These are phyloP conservation scores for Struthio camelus DNA, from an alignment of 2,113 vertebrate species.

Conservation along the genomic window DNA sequence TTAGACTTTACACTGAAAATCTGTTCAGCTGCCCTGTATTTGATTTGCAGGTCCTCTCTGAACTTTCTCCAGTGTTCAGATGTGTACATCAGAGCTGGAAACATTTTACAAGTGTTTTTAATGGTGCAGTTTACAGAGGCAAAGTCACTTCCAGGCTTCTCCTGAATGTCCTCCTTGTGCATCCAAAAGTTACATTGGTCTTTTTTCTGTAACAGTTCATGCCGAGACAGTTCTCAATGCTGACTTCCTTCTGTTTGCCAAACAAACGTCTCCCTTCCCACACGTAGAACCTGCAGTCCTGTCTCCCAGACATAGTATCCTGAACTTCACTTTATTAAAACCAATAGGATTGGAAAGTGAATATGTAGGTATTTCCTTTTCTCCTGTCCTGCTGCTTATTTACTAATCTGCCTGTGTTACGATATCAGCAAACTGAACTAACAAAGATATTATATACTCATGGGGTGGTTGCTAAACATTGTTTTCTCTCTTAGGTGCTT, in stretches of 20 bases:
- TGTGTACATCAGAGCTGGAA: neutral
- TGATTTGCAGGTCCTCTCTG: neutral
- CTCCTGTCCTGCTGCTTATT: neutral
- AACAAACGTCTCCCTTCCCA: neutral
- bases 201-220: neutral
- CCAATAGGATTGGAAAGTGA: neutral
- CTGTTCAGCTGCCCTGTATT: neutral
- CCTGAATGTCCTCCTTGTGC: neutral
- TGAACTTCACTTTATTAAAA: neutral
- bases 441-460: neutral
- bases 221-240: neutral
- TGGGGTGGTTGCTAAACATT: neutral
- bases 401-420: neutral
- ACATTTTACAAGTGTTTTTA: neutral
- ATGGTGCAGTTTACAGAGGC: neutral
- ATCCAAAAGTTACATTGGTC: neutral
- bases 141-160: neutral
- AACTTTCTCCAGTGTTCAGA: neutral
- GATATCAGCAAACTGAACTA: neutral
- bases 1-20: neutral
- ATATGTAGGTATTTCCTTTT: neutral
- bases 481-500: neutral
- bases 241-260: neutral
- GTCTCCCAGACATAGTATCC: neutral
- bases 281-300: neutral